These are phyloP conservation scores for Anas platyrhynchos DNA, from an alignment of 2,113 vertebrate species.

Conservation along the genomic window DNA sequence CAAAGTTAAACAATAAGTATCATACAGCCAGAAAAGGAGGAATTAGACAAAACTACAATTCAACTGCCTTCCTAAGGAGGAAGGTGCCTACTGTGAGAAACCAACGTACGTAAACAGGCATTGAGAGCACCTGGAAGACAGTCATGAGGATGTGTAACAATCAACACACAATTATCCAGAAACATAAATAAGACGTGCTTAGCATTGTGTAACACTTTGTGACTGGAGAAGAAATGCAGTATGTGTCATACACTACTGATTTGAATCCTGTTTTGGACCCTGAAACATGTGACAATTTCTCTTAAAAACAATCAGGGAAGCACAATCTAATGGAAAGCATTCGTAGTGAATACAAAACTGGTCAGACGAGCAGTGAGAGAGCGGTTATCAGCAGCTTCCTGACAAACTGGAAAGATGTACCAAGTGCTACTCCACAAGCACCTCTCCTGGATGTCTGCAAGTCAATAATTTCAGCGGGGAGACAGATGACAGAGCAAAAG, in stretches of 20 bases:
- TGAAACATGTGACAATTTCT: not conserved
- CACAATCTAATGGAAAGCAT: not conserved
- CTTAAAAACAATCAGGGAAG: not conserved
- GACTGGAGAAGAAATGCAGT: not conserved
- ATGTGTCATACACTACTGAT: not conserved
- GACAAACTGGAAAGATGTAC: not conserved
- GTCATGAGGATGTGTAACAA: not conserved
- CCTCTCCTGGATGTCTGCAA: not conserved
- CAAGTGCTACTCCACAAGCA: not conserved
- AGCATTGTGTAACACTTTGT: not conserved
- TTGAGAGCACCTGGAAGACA: not conserved
- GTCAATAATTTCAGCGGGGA: not conserved
- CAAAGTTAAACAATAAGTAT: not conserved
- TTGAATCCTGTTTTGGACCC: not conserved
- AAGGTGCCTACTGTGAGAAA: slow-evolving; percentile 10
- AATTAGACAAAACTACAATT: slow-evolving; percentile 28
- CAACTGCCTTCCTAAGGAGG: not conserved
- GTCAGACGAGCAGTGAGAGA: not conserved
- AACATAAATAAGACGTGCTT: not conserved
- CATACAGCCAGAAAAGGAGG: not conserved
- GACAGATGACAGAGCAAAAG: not conserved
- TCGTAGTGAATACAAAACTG: not conserved
- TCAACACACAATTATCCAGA: rapidly evolving
- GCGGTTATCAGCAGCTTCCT: not conserved
- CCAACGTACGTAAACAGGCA: not conserved